Conservation (phyloP, 2,888 invertebrate species). For the Ormyrus labotus region DNA sequence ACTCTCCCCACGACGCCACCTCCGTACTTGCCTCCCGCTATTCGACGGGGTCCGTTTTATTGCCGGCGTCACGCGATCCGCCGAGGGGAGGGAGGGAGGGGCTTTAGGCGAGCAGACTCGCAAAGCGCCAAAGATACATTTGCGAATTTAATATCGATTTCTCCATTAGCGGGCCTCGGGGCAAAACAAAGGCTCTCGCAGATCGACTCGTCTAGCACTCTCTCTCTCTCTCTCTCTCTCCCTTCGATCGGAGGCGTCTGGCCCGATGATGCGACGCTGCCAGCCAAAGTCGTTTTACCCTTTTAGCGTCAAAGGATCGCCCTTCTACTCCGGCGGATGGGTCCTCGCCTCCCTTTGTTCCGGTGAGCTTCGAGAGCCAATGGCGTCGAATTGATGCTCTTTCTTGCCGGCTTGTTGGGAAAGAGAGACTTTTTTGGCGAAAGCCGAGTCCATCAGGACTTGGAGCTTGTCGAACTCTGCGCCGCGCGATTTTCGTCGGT, state of each 20-base stretch:
- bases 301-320: no score
- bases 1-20: not conserved
- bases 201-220: not conserved
- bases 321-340: no score
- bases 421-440: not conserved
- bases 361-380: not conserved
- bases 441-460: not conserved
- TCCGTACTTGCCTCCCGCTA: not conserved
- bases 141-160: constrained; percentile 56
- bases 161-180: constrained; percentile 24
- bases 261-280: not conserved
- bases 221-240: not conserved
- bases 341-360: no score
- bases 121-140: constrained; percentile 56
- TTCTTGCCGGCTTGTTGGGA: not conserved
- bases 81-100: not conserved
- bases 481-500: not conserved
- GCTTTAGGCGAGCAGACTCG: not conserved
- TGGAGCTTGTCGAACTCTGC: not conserved
- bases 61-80: constrained; percentile 38
- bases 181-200: not conserved
- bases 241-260: not conserved
- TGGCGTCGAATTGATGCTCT: not conserved
- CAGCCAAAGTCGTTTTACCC: not conserved
- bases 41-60: constrained; percentile 37